Conservation (phyloP, 92 coral and sea anemone genomes). For the Phymanthus crucifer region DNA sequence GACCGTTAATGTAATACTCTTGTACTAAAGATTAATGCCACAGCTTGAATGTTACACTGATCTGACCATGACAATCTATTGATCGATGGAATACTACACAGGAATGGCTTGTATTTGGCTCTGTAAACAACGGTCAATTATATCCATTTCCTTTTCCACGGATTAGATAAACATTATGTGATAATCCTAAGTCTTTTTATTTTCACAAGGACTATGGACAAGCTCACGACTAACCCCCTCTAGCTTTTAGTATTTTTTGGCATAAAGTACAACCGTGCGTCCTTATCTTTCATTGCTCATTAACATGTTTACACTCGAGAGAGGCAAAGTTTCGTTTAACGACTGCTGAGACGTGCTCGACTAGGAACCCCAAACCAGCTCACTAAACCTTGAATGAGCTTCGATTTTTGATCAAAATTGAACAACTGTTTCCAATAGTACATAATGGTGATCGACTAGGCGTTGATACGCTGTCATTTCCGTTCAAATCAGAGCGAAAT, state of each 20-base stretch:
- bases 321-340: conserved; percentile 17
- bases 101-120: conserved; percentile 27
- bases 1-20: conserved; percentile 20
- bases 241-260: conserved; percentile 15
- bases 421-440: not conserved
- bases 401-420: not conserved
- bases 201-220: conserved; percentile 27
- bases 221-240: conserved; percentile 14
- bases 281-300: conserved; percentile 8
- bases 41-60: not conserved
- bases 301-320: conserved; percentile 1
- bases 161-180: conserved; percentile 42
- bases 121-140: conserved; percentile 48
- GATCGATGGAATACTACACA: conserved; percentile 3
- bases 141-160: conserved; percentile 34
- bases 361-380: not conserved
- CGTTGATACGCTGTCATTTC: conserved; percentile 25
- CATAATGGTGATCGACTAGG: conserved; percentile 16
- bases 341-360: not conserved
- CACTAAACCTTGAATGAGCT: not conserved
- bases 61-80: conserved; percentile 27
- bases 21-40: conserved; percentile 31
- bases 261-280: not conserved
- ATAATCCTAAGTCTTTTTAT: conserved; percentile 24
- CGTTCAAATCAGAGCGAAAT: conserved; percentile 22